A percentile compares a stretch with the other conserved stretches of the same genome.
Evolutionary conservation across 2,888 invertebrate genomes (phyloP).

Genomic region (Nephrotoma appendiculata): DNA sequence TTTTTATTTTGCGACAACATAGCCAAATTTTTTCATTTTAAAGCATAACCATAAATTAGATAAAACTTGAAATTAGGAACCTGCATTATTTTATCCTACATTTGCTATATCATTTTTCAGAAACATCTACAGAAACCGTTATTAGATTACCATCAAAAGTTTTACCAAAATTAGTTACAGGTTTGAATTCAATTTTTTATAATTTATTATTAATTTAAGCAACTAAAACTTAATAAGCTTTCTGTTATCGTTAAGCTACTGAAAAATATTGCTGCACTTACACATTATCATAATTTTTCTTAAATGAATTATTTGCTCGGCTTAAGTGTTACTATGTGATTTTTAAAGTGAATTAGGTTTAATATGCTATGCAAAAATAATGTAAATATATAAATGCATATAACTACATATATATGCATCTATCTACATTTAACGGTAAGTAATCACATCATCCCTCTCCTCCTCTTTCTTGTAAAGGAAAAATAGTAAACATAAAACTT

Average conservation of each 20-base stretch:
- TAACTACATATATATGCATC: background rate
- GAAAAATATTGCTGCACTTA: background rate
- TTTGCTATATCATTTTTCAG: constrained; percentile 1
- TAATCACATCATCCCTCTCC: background rate
- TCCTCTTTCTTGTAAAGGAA: background rate
- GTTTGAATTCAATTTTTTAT: background rate
- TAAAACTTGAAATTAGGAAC: background rate
- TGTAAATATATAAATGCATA: background rate
- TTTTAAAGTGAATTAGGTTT: background rate
- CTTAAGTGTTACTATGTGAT: background rate
- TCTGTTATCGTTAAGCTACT: background rate
- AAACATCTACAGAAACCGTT: background rate
- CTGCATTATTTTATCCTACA: background rate
- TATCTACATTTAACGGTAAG: background rate
- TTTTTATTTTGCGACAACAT: background rate
- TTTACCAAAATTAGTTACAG: background rate
- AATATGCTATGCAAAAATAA: background rate
- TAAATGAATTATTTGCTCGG: background rate
- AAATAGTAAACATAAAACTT: background rate
- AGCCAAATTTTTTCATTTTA: background rate
- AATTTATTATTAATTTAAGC: background rate
- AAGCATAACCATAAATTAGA: background rate
- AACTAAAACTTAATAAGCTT: background rate
- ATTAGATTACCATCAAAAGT: background rate
- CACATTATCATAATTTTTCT: background rate